A percentile compares a stretch with the other conserved stretches of the same genome.
phyloP scores from a whole-genome alignment of 2,888 invertebrate genomes.

The Clanis bilineata region DNA sequence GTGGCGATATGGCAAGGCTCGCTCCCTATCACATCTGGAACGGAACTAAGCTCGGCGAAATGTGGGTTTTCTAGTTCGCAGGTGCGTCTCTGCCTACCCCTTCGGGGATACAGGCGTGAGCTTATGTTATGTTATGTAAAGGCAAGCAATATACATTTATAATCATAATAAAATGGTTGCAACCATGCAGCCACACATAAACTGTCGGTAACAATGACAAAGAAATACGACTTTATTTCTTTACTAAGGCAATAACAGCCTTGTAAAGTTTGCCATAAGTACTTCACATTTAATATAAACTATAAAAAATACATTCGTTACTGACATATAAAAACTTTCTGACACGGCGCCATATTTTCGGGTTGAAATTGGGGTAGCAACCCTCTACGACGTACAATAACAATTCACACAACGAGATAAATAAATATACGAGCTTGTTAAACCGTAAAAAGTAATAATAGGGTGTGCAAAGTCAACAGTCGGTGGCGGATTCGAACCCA shows the following conservation, averaged over 20 bases:
- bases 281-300: not conserved
- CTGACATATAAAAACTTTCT: not conserved
- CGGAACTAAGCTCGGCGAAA: no score
- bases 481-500: conserved; percentile 56
- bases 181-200: not conserved
- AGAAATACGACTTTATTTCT: not conserved
- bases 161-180: not conserved
- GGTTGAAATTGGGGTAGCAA: conserved; percentile 28
- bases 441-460: conserved; percentile 81
- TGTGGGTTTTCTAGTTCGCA: no score
- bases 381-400: conserved; percentile 69
- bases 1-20: no score
- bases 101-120: no score
- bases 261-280: not conserved
- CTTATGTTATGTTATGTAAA: no score
- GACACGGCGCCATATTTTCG: not conserved
- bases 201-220: not conserved
- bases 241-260: not conserved
- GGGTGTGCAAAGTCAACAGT: conserved; percentile 78
- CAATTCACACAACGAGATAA: conserved; percentile 78
- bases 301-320: not conserved
- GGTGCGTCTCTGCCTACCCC: no score
- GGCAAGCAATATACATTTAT: not conserved
- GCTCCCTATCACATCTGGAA: no score
- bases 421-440: conserved; percentile 80